phyloP scores from a whole-genome alignment of 2,888 invertebrate species.

The Limnephilus lunatus region DNA sequence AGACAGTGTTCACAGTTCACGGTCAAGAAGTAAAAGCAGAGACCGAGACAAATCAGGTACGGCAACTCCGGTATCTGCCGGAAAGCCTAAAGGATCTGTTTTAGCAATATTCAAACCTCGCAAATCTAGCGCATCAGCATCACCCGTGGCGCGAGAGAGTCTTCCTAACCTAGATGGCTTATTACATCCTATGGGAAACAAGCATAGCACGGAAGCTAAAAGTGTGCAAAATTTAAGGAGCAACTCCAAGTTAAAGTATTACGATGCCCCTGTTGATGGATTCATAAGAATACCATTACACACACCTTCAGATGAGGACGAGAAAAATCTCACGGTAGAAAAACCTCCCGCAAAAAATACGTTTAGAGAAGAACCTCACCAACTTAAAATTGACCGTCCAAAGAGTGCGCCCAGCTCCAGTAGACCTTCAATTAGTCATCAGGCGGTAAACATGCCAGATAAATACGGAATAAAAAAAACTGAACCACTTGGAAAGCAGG shows the following conservation, averaged over 20 bases:
- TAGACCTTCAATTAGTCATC: slow-evolving; percentile 64
- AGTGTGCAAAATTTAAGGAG: slow-evolving; percentile 70
- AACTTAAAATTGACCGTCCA: slow-evolving; percentile 63
- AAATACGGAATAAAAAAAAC: slow-evolving; percentile 69
- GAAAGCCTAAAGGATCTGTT: slow-evolving; percentile 81
- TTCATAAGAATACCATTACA: slow-evolving; percentile 85
- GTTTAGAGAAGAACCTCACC: slow-evolving; percentile 50
- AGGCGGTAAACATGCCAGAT: slow-evolving; percentile 66
- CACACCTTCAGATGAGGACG: slow-evolving; percentile 84
- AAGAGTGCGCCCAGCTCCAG: slow-evolving; percentile 65
- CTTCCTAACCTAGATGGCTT: slow-evolving; percentile 70
- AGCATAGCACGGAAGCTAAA: slow-evolving; percentile 68
- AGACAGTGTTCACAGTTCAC: slow-evolving; percentile 69
- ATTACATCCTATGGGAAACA: slow-evolving; percentile 73
- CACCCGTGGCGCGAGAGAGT: slow-evolving; percentile 69
- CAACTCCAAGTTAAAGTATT: slow-evolving; percentile 74
- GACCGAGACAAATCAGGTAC: slow-evolving; percentile 72
- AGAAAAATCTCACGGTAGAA: slow-evolving; percentile 67
- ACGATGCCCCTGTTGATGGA: slow-evolving; percentile 81
- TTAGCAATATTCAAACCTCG: slow-evolving; percentile 82
- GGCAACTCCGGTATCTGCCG: slow-evolving; percentile 77
- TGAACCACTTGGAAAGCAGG: slow-evolving; percentile 52
- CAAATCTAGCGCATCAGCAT: slow-evolving; percentile 73
- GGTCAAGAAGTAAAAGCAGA: slow-evolving; percentile 81
- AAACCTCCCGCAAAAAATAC: slow-evolving; percentile 50